Evolutionary conservation across 2,113 vertebrate genomes (phyloP).

Genomic region (Oreochromis aureus): DNA sequence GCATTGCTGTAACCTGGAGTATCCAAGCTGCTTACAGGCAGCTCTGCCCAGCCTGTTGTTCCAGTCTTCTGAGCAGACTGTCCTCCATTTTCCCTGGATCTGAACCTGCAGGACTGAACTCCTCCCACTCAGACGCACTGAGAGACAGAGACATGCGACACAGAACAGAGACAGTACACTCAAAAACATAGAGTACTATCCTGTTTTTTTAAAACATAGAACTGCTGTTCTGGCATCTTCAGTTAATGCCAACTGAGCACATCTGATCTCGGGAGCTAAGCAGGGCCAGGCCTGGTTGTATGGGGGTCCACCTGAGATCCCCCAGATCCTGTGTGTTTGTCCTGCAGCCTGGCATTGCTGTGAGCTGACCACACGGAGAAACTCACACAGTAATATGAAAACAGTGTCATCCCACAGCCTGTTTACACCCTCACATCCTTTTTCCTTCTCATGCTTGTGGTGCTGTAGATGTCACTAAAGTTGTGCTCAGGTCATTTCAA

Average conservation of each 20-base stretch:
- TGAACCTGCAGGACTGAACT: conserved; percentile 72
- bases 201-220: background rate
- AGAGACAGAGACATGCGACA: background rate
- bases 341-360: background rate
- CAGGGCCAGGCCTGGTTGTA: background rate
- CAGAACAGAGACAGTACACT: background rate
- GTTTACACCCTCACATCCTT: background rate
- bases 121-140: conserved; percentile 73
- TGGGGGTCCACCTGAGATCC: background rate
- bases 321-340: background rate
- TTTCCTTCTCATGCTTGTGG: background rate
- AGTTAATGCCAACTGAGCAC: background rate
- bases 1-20: conserved; percentile 57
- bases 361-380: background rate
- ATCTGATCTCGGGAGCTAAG: background rate
- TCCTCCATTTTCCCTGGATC: conserved; percentile 65
- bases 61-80: conserved; percentile 73
- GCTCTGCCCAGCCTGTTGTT: conserved; percentile 49
- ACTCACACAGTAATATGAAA: background rate
- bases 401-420: background rate
- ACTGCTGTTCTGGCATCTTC: background rate
- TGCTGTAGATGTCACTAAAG: background rate
- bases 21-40: conserved; percentile 75
- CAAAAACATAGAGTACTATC: background rate
- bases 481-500: background rate